Conservation (phyloP, 2,113 vertebrate genomes). For the Myiopsitta monachus region DNA sequence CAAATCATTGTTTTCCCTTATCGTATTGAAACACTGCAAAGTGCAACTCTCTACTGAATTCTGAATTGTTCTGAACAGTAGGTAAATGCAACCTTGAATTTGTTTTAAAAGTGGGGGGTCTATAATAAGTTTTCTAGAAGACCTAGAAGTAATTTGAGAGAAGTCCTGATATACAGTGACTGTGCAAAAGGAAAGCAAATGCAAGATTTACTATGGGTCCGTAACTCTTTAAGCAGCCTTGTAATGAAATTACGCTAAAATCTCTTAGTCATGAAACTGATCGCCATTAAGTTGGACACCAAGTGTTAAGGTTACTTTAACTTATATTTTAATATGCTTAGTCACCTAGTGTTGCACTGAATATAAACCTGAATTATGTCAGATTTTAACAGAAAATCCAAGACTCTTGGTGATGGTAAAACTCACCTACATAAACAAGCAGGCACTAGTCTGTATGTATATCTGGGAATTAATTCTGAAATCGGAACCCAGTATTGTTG, state of each 20-base stretch:
- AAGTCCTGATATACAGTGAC: neutral
- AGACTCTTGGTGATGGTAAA: neutral
- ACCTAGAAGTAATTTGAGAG: neutral
- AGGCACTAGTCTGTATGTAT: neutral
- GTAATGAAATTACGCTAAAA: neutral
- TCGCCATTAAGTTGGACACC: neutral
- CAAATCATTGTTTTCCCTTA: neutral
- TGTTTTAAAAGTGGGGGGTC: accelerated
- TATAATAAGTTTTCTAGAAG: neutral
- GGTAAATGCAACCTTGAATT: neutral
- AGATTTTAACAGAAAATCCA: neutral
- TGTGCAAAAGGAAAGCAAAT: neutral
- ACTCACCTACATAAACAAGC: neutral
- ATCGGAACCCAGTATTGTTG: neutral
- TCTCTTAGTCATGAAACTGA: neutral
- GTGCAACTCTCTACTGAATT: neutral
- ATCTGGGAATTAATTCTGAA: neutral
- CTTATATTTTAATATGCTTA: neutral
- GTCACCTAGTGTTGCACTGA: neutral
- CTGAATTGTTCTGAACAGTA: neutral
- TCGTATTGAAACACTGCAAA: neutral
- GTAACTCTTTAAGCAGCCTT: neutral
- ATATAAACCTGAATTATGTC: neutral
- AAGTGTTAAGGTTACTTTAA: neutral
- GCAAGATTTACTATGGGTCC: neutral